These are phyloP conservation scores for Pseudonaja textilis DNA, from an alignment of 2,113 vertebrate species.

Conservation along the genomic window DNA sequence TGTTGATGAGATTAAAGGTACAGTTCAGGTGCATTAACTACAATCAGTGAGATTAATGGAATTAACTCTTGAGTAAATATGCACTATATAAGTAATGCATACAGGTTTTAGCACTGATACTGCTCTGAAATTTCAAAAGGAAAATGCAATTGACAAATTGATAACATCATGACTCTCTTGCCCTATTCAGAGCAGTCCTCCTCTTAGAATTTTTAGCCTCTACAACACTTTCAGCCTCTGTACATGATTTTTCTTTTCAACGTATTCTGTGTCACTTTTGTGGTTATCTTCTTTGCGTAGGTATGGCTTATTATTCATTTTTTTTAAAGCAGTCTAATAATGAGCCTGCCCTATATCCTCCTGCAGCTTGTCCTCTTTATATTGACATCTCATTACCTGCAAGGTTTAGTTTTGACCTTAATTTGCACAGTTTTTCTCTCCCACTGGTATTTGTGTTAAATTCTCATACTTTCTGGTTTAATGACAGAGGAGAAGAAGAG, in stretches of 20 bases:
- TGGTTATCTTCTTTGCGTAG: not conserved
- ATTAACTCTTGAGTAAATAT: not conserved
- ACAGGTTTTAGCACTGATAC: not conserved
- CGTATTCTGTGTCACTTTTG: not conserved
- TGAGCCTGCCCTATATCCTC: conserved; percentile 10
- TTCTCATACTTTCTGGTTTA: conserved; percentile 16
- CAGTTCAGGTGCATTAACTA: not conserved
- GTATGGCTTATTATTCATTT: conserved; percentile 17
- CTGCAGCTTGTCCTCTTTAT: conserved; percentile 8
- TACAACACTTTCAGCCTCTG: not conserved
- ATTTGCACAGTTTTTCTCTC: conserved; percentile 32
- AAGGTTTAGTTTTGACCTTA: conserved; percentile 34
- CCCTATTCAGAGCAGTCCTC: not conserved
- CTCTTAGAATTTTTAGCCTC: not conserved
- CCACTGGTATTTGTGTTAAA: conserved; percentile 21
- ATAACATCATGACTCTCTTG: not conserved
- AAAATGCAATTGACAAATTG: not conserved
- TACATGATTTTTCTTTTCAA: not conserved
- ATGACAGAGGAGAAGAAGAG: not conserved
- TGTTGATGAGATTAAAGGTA: not conserved
- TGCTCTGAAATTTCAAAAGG: not conserved
- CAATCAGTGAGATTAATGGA: not conserved
- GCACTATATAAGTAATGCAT: not conserved
- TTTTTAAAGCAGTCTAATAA: conserved; percentile 10
- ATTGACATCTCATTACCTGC: conserved; percentile 32